These are phyloP conservation scores for Acronicta leporina DNA, from an alignment of 2,888 invertebrate species.

Conservation along the genomic window DNA sequence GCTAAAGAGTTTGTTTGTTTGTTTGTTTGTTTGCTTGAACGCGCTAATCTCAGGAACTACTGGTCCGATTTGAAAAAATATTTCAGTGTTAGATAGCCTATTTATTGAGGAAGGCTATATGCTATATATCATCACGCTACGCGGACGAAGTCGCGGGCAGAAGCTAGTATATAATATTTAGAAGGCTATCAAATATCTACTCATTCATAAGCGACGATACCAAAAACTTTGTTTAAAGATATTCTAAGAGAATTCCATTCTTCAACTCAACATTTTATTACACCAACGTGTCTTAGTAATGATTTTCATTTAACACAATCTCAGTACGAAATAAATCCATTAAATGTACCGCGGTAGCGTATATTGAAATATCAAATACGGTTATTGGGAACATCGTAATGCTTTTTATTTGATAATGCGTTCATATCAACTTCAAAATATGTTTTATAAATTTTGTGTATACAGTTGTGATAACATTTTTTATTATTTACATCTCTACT, in stretches of 20 bases:
- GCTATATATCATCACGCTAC: too few species aligned
- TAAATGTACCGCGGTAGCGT: conserved; percentile 64
- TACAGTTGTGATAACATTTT: not conserved
- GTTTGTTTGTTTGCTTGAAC: too few species aligned
- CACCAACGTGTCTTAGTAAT: conserved; percentile 49
- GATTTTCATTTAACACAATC: conserved; percentile 70
- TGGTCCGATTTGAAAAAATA: too few species aligned
- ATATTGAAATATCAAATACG: conserved; percentile 79
- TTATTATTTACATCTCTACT: not conserved
- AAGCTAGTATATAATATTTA: too few species aligned
- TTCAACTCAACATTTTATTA: conserved; percentile 55
- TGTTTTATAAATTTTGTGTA: not conserved
- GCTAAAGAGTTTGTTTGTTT: too few species aligned
- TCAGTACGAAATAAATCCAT: conserved; percentile 73
- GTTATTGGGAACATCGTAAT: conserved; percentile 72
- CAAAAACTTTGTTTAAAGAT: too few species aligned
- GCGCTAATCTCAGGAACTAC: too few species aligned
- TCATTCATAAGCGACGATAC: too few species aligned
- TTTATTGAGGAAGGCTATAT: too few species aligned
- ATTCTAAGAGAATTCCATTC: conserved; percentile 16
- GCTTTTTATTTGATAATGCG: conserved; percentile 77
- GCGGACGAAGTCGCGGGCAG: too few species aligned
- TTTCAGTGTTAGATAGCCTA: too few species aligned
- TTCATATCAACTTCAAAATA: conserved; percentile 13
- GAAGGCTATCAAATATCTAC: too few species aligned